Percentiles rank a stretch among this genome's conserved stretches.
phyloP scores from a whole-genome alignment of 2,888 invertebrate species.

The Apantesis nais region DNA sequence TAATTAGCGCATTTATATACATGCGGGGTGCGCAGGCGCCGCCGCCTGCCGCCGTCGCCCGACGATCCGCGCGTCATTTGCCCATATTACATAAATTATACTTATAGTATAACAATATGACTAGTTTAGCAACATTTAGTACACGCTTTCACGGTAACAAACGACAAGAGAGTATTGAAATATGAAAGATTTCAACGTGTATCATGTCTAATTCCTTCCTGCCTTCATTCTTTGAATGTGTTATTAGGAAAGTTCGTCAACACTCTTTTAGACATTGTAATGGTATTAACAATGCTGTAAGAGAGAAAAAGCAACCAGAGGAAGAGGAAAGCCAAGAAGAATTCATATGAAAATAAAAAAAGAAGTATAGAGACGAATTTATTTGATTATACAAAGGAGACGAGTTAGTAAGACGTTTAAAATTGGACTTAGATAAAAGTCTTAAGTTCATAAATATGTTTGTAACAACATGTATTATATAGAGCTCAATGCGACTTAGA shows the following conservation, averaged over 20 bases:
- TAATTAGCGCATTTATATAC: conserved; percentile 19
- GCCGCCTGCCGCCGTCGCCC: neutral
- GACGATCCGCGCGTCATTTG: neutral
- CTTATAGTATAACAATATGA: neutral
- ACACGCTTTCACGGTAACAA: neutral
- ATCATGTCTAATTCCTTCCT: neutral
- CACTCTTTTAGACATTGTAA: neutral
- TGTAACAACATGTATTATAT: too few relatives aligned
- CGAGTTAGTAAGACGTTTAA: too few relatives aligned
- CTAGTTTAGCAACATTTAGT: neutral
- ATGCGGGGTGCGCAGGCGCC: conserved; percentile 7
- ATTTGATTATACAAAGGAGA: too few relatives aligned
- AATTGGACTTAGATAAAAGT: too few relatives aligned
- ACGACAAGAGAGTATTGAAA: neutral
- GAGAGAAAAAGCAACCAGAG: too few relatives aligned
- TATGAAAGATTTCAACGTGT: neutral
- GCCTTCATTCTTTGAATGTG: neutral
- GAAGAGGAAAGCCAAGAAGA: too few relatives aligned
- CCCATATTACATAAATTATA: neutral
- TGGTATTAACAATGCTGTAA: too few relatives aligned
- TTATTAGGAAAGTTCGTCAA: neutral
- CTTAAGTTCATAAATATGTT: too few relatives aligned
- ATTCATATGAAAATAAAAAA: too few relatives aligned
- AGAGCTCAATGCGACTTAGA: too few relatives aligned
- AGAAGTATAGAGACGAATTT: too few relatives aligned